Evolutionary conservation across 1,140 invertebrate genomes (phyloP).

Genomic region (Saccostrea glomerata): DNA sequence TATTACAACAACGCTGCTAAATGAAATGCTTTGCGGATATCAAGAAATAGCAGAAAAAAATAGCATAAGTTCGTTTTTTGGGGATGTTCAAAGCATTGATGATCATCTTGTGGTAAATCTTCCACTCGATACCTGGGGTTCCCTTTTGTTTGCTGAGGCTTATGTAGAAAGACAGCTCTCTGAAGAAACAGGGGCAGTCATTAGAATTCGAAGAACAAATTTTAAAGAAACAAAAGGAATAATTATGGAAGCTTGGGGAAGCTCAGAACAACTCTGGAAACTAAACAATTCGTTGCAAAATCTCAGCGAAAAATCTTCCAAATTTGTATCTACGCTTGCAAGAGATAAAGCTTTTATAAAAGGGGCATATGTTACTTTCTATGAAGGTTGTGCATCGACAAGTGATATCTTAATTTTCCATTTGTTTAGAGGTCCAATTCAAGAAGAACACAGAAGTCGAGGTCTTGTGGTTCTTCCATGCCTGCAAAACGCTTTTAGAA

Average conservation of each 20-base stretch:
- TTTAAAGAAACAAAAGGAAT: constrained; percentile 29
- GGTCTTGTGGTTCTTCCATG: neutral
- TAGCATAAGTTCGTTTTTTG: constrained; percentile 31
- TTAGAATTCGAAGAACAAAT: constrained; percentile 36
- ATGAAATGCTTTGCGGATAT: constrained; percentile 40
- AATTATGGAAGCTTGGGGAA: constrained; percentile 38
- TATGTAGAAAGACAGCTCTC: constrained; percentile 27
- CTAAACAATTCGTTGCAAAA: constrained; percentile 39
- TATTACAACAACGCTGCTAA: neutral
- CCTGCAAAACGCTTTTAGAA: neutral
- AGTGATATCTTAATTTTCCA: constrained; percentile 1
- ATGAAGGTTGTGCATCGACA: neutral
- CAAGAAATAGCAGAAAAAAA: constrained; percentile 41
- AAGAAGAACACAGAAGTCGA: neutral
- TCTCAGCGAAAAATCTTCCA: constrained; percentile 39
- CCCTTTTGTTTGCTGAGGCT: constrained; percentile 35
- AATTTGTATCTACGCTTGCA: constrained; percentile 5
- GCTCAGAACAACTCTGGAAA: constrained; percentile 7
- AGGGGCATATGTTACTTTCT: constrained; percentile 34
- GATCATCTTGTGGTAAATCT: constrained; percentile 35
- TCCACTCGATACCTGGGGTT: constrained; percentile 39
- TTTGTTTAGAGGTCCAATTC: neutral
- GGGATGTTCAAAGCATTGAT: constrained; percentile 4
- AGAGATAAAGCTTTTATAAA: constrained; percentile 38
- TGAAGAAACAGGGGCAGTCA: constrained; percentile 16